Percentiles rank a stretch among this genome's conserved stretches.
Conservation (phyloP, 2,113 vertebrate genomes). For the Labeo catla region DNA sequence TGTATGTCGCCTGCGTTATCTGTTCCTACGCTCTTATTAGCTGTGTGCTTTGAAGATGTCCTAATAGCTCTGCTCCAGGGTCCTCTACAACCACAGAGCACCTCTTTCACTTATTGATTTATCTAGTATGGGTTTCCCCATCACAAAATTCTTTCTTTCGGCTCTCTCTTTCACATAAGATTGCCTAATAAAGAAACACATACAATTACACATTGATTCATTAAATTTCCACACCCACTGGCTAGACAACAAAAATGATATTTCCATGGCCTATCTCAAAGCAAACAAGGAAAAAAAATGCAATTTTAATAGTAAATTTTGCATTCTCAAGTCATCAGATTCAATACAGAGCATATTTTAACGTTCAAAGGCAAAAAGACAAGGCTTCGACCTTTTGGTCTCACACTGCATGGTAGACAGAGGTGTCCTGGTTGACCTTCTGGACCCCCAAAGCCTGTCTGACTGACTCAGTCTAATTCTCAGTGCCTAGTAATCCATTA, state of each 20-base stretch:
- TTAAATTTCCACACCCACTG: slow-evolving; percentile 17
- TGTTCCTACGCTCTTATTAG: slow-evolving; percentile 39
- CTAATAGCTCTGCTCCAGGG: slow-evolving; percentile 43
- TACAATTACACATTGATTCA: slow-evolving; percentile 28
- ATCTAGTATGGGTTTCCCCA: slow-evolving; percentile 45
- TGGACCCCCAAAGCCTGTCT: slow-evolving; percentile 14
- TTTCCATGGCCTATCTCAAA: not conserved
- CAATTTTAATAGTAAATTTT: not conserved
- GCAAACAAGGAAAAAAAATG: not conserved
- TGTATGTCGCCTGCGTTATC: slow-evolving; percentile 51
- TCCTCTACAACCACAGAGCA: not conserved
- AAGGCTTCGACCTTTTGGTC: not conserved
- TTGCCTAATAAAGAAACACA: slow-evolving; percentile 23
- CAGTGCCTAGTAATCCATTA: slow-evolving; percentile 30
- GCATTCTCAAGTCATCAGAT: not conserved
- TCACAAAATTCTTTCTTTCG: not conserved
- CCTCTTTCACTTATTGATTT: slow-evolving; percentile 37
- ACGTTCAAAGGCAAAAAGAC: not conserved
- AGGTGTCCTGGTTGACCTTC: slow-evolving; percentile 33
- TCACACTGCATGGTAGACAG: not conserved
- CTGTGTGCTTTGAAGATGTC: slow-evolving; percentile 40
- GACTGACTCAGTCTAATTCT: slow-evolving; percentile 20
- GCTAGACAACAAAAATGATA: slow-evolving; percentile 16
- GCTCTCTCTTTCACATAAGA: slow-evolving; percentile 4
- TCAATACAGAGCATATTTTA: slow-evolving; percentile 14